Percentiles rank a stretch among this genome's conserved stretches.
phyloP scores from a whole-genome alignment of 2,888 invertebrate genomes.

The Augochlorella aurata region DNA sequence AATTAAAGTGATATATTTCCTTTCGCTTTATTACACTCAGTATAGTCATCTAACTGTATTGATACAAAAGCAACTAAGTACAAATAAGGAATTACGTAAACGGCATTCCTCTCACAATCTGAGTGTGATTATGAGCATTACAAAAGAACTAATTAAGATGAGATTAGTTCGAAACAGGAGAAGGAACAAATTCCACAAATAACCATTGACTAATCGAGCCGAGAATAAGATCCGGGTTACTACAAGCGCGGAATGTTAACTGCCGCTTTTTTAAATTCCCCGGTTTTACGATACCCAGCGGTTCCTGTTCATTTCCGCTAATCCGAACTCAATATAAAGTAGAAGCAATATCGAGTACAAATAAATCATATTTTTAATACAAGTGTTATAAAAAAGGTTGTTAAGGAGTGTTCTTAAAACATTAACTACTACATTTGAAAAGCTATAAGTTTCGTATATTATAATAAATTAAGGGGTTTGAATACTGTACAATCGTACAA shows the following conservation, averaged over 20 bases:
- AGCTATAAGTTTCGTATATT: not conserved
- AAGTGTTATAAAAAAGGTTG: not conserved
- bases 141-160: conserved; percentile 31
- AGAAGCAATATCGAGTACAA: not conserved
- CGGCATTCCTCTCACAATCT: not conserved
- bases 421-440: not conserved
- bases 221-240: not conserved
- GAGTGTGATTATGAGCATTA: conserved; percentile 6
- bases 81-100: conserved; percentile 11
- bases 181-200: conserved; percentile 26
- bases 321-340: not conserved
- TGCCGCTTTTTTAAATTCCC: not conserved
- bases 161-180: conserved; percentile 14
- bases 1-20: not conserved
- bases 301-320: not conserved
- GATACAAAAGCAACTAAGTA: not conserved
- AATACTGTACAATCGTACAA: not conserved
- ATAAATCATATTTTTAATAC: not conserved
- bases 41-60: not conserved
- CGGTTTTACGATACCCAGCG: not conserved
- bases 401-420: not conserved
- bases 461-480: not conserved
- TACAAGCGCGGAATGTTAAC: not conserved
- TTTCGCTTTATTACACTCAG: not conserved
- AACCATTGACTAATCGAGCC: conserved; percentile 24